Conservation (phyloP, 2,113 vertebrate species). For the Semicossyphus pulcher region DNA sequence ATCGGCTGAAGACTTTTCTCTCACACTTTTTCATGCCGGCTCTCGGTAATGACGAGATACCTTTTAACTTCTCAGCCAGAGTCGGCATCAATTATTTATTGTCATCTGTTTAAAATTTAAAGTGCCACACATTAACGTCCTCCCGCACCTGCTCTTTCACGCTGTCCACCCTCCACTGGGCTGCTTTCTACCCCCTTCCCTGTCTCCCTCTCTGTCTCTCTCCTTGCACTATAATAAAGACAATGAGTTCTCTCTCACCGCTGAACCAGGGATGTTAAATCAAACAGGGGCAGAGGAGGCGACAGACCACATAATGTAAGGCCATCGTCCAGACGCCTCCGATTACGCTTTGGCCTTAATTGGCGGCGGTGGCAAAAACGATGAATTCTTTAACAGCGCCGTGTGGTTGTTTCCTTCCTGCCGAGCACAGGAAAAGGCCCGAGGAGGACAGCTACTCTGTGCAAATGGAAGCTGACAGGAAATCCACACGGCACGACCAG, state of each 20-base stretch:
- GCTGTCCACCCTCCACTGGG: slow-evolving; percentile 72
- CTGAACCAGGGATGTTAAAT: slow-evolving; percentile 79
- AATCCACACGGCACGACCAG: slow-evolving; percentile 70
- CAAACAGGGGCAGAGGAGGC: slow-evolving; percentile 76
- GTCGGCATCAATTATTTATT: slow-evolving; percentile 84
- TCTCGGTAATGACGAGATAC: slow-evolving; percentile 83
- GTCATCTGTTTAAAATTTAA: slow-evolving; percentile 86
- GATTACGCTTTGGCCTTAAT: slow-evolving; percentile 81
- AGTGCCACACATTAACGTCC: slow-evolving; percentile 86
- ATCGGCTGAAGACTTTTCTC: slow-evolving; percentile 57
- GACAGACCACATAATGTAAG: slow-evolving; percentile 76
- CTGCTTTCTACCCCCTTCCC: slow-evolving; percentile 25
- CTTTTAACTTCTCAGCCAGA: slow-evolving; percentile 86
- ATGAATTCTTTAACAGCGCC: slow-evolving; percentile 80
- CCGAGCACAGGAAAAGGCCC: slow-evolving; percentile 45
- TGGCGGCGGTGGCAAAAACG: slow-evolving; percentile 72
- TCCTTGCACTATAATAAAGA: slow-evolving; percentile 58
- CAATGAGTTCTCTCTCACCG: slow-evolving; percentile 69
- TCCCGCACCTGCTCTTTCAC: slow-evolving; percentile 84
- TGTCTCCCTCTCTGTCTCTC: neutral
- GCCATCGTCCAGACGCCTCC: slow-evolving; percentile 72
- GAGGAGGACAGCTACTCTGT: slow-evolving; percentile 60
- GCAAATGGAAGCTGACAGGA: slow-evolving; percentile 81
- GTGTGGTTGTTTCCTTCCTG: slow-evolving; percentile 43
- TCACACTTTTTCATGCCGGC: slow-evolving; percentile 63